Percentiles rank a stretch among this genome's conserved stretches.
phyloP scores from a whole-genome alignment of 2,888 invertebrate species.

The Megastigmus dorsalis region DNA sequence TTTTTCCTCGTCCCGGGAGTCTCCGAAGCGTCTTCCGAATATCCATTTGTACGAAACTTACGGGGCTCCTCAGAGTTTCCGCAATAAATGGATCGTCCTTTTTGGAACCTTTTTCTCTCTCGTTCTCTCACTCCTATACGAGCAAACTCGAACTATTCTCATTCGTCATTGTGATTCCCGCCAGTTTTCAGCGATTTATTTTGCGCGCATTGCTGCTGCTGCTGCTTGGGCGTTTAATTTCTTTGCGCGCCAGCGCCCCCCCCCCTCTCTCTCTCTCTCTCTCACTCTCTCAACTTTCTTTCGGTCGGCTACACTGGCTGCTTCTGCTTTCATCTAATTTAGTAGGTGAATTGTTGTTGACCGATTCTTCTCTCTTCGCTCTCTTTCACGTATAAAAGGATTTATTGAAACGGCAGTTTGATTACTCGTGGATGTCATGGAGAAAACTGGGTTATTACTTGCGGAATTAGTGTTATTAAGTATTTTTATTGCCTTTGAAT shows the following conservation, averaged over 20 bases:
- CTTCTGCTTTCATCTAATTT: too few species aligned
- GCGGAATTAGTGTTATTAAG: too few species aligned
- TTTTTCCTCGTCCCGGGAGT: slow-evolving; percentile 18
- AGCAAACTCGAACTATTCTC: slow-evolving; percentile 22
- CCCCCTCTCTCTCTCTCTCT: too few species aligned
- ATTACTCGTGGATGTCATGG: too few species aligned
- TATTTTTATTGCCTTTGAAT: too few species aligned
- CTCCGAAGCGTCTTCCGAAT: slow-evolving; percentile 28
- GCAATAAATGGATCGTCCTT: slow-evolving; percentile 32
- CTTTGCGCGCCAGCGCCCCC: too few species aligned
- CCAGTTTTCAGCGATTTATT: slow-evolving; percentile 30
- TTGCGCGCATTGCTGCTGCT: background rate
- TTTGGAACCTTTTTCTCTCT: background rate
- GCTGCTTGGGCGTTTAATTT: background rate
- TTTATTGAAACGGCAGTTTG: background rate
- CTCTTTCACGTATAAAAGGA: too few species aligned
- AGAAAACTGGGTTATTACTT: too few species aligned
- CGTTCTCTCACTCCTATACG: background rate
- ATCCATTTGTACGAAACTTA: slow-evolving; percentile 51
- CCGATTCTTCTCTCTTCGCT: background rate
- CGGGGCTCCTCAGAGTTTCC: slow-evolving; percentile 29
- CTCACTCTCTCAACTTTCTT: too few species aligned
- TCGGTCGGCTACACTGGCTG: too few species aligned
- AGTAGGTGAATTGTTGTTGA: background rate
- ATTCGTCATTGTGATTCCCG: slow-evolving; percentile 31